Base-by-base conservation (phyloP, 2,888 invertebrate species). In the Perizoma affinitatum region DNA sequence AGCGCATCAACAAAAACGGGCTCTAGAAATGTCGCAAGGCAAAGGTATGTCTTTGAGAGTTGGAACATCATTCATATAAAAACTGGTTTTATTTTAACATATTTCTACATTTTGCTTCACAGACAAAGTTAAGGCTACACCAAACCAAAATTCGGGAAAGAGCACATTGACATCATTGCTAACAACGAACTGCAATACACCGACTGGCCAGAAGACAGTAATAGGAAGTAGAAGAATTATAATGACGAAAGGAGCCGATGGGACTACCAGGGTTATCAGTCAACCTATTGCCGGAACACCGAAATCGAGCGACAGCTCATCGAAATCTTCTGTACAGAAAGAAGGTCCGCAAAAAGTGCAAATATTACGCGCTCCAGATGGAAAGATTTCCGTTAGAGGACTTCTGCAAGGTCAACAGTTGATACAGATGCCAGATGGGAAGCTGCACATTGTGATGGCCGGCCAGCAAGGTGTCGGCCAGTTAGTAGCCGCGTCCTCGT, bases 361-460 rank as follows among this genome's bases (percentile, higher is more conserved):
- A 92, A 97, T 98, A 69, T 95, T 97, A 75, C 96, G 97, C 69
- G 95, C 96, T 0, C 96, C 97, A 0, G 97, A 98, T 84, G 98
- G 98, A 34, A 97, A 98, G 87, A 93, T 98, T 10, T 97, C 98
- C 73, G 98, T 98, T 1, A 95, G 97, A 63, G 98, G 98, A 0
- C 93, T 98, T 6, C 94, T 97, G 84, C 97, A 98, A 48, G 98
- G 98, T 55, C 98, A 98, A 80, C 98, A 98, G 79, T 90, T 98
- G 58, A 95, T 98, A 46, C 97, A 98, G 82, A 96, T 98, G 94
- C 96, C 98, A 0, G 98, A 98, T 84, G 98, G 98, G 0, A 97
- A 97, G 82, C 89, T 98, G 34, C 98, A 98, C 80, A 95, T 98
- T 11, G 93, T 96, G 41, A 95, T 94, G 81, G 94, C 95, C 7